Evolutionary conservation across 1,140 invertebrate genomes (phyloP).

Genomic region (Pachypeltis micranthus): DNA sequence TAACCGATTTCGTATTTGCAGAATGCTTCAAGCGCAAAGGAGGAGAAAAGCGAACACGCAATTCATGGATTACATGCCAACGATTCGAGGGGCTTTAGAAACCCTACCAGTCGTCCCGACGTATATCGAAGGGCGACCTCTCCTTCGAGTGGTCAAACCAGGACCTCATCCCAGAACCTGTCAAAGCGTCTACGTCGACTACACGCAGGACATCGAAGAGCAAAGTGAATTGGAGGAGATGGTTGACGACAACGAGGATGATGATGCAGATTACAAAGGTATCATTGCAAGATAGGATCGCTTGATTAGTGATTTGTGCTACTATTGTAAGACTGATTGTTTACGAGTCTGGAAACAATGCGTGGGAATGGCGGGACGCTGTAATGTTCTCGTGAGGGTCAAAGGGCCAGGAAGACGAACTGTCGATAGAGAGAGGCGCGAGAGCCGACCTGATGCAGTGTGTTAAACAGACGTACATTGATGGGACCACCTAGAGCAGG

Average conservation of each 20-base stretch:
- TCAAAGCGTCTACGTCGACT: background rate
- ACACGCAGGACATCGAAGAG: conserved; percentile 1
- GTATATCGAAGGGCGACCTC: background rate
- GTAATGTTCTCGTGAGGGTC: no score
- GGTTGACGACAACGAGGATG: background rate
- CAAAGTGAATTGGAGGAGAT: background rate
- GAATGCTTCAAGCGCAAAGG: background rate
- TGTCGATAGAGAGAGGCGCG: no score
- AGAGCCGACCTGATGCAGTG: no score
- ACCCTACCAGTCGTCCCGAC: background rate
- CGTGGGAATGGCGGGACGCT: no score
- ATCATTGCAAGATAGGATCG: no score
- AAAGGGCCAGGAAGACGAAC: no score
- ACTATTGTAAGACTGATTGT: no score
- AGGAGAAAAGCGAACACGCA: background rate
- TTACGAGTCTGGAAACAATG: no score
- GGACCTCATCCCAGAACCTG: background rate
- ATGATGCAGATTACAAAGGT: background rate
- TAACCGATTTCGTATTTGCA: background rate
- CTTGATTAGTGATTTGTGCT: no score
- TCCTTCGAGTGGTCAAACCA: background rate
- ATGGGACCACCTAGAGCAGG: no score
- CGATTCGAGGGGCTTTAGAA: background rate
- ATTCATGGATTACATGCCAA: conserved; percentile 6
- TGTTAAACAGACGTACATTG: no score